Base-by-base conservation (phyloP, 2,113 vertebrate species). In the Falcunculus frontatus region DNA sequence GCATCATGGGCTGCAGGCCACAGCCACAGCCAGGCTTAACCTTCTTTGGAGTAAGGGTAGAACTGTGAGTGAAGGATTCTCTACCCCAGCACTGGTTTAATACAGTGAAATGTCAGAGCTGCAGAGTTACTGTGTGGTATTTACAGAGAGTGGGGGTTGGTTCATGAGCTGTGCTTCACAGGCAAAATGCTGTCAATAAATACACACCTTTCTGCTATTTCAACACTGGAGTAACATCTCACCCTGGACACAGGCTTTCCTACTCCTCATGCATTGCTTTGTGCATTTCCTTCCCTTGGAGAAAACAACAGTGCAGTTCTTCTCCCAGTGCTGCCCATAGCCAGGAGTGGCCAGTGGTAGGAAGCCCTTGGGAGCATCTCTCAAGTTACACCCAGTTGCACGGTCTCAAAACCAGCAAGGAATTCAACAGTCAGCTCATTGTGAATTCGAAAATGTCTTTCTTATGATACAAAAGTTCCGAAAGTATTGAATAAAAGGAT, bases 141-240 rank as follows among this genome's bases (percentile, higher is more conserved):
- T 22, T 30, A 23, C 6, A 5, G 7, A 3, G 15, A 3, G 13
- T 4, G 17, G 7, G 8, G 1, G 50, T n/a, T 55, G 42, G 10
- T 35, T 13, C 6, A 6, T 62, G 35, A 63, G 13, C 11, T 55
- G 19, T 35, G 30, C 42, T 90, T 50, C 39, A 4, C 10, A 26
- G 39, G 52, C 74, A 21, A 33, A 26, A 15, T 19, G 39, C 82
- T 75, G 29, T 8, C 73, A 16, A 13, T 44, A 35, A 92, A 60
- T 13, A 7, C 26, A 27, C 25, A 6, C 14, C 17, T 56, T 39
- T 68, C 47, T 76, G 25, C 62, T 39, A 0, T 72, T 88, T 26
- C 65, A 50, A 7, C 56, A 8, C 42, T 49, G 68, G 46, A 37
- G 5, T 27, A 4, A 35, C 55, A 13, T 37, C 60, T 82, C 42